These are phyloP conservation scores for Paragorgia papillata DNA, from an alignment of 92 coral and sea anemone species.

Conservation along the genomic window DNA sequence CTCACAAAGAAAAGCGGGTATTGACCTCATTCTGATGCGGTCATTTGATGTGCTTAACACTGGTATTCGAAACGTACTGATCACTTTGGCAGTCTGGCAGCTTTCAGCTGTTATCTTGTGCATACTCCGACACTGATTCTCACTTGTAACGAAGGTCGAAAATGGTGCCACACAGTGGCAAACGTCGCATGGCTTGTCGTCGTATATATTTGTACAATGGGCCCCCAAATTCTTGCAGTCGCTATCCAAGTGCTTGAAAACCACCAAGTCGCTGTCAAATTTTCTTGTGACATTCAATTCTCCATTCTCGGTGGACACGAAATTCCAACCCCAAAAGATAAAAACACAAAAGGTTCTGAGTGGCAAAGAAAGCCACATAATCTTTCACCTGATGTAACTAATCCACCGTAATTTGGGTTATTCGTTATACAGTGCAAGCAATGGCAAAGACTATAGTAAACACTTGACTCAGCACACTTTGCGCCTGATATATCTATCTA, in stretches of 20 bases:
- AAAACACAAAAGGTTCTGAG: neutral
- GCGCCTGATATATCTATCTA: too few species aligned
- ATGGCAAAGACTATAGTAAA: too few species aligned
- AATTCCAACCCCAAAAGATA: neutral
- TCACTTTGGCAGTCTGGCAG: neutral
- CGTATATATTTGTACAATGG: neutral
- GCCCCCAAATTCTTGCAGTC: slow-evolving; percentile 14
- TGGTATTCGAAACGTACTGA: neutral
- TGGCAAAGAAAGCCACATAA: too few species aligned
- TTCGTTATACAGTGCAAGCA: too few species aligned
- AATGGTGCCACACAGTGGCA: neutral
- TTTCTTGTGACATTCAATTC: slow-evolving; percentile 25
- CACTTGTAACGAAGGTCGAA: slow-evolving; percentile 10
- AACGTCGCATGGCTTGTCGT: neutral
- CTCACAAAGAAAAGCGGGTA: neutral
- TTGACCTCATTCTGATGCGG: neutral
- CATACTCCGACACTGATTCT: neutral
- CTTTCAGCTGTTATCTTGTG: neutral
- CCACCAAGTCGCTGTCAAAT: slow-evolving; percentile 8
- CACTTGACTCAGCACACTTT: too few species aligned
- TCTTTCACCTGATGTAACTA: too few species aligned
- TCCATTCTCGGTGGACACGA: neutral
- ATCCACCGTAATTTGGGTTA: too few species aligned
- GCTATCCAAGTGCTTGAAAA: neutral
- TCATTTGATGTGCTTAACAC: neutral